Evolutionary conservation across 2,797 vertebrate genomes (phyloP).

Genomic region (Orestias chungarensis): DNA sequence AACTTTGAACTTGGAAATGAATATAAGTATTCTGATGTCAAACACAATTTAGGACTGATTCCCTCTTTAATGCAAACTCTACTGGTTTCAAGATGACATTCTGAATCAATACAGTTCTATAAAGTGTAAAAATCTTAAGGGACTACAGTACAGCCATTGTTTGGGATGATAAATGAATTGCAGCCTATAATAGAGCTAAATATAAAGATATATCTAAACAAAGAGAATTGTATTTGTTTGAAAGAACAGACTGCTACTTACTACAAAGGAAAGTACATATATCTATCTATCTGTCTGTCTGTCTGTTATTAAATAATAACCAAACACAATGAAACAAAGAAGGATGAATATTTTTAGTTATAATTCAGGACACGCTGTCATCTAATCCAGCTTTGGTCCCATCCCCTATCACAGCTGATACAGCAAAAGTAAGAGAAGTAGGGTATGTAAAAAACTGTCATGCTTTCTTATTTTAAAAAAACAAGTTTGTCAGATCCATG

Average conservation of each 20-base stretch:
- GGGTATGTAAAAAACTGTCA: background rate
- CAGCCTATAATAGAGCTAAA: too few relatives aligned
- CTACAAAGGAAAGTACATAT: too few relatives aligned
- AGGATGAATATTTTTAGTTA: background rate
- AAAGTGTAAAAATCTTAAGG: too few relatives aligned
- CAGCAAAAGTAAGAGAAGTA: background rate
- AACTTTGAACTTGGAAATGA: background rate
- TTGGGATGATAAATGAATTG: too few relatives aligned
- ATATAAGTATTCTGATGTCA: background rate
- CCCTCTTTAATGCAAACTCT: too few relatives aligned
- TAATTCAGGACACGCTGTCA: background rate
- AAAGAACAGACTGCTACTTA: too few relatives aligned
- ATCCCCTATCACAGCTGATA: background rate
- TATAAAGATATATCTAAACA: too few relatives aligned
- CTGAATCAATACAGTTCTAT: too few relatives aligned
- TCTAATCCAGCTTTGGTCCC: background rate
- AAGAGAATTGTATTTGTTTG: too few relatives aligned
- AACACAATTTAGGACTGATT: background rate
- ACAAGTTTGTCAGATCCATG: background rate
- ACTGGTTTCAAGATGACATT: too few relatives aligned
- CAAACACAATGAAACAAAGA: background rate
- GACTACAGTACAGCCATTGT: too few relatives aligned
- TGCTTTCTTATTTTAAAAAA: background rate
- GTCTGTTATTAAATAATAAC: background rate
- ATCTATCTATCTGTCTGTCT: too few relatives aligned